phyloP scores from a whole-genome alignment of 1,140 invertebrate species.

The Mactra quadrangularis region DNA sequence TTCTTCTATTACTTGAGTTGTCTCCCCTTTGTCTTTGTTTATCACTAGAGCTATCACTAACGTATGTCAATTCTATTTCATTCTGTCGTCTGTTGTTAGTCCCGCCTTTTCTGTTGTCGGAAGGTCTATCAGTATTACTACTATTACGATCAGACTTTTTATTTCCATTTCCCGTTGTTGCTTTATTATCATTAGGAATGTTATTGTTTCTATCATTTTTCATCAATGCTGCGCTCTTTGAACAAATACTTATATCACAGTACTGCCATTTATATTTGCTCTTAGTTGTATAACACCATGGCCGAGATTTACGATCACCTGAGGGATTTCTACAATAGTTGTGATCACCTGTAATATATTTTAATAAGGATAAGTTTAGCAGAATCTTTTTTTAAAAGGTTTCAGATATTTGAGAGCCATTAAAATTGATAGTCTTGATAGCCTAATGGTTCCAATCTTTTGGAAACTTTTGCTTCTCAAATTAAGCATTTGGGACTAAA shows the following conservation, averaged over 20 bases:
- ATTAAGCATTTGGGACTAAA: too few relatives aligned
- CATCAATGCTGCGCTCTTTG: neutral
- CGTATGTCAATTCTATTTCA: too few relatives aligned
- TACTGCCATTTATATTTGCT: constrained; percentile 69
- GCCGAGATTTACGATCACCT: constrained; percentile 58
- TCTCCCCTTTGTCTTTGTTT: too few relatives aligned
- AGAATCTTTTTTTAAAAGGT: too few relatives aligned
- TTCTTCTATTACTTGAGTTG: neutral
- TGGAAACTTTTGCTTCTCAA: too few relatives aligned
- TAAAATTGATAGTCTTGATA: too few relatives aligned
- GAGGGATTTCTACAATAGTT: constrained; percentile 75
- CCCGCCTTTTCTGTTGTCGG: neutral
- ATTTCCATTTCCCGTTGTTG: neutral
- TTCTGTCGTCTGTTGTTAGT: too few relatives aligned
- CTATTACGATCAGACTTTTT: neutral
- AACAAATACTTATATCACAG: constrained; percentile 71
- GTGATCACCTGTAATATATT: constrained; percentile 69
- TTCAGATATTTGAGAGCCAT: too few relatives aligned
- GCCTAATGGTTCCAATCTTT: too few relatives aligned
- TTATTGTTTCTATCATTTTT: neutral
- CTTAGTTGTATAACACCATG: constrained; percentile 76
- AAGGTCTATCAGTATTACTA: neutral
- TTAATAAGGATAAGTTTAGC: too few relatives aligned
- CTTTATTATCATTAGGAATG: neutral
- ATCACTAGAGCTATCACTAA: too few relatives aligned